phyloP scores from a whole-genome alignment of 2,113 vertebrate genomes.

The Probosciger aterrimus region DNA sequence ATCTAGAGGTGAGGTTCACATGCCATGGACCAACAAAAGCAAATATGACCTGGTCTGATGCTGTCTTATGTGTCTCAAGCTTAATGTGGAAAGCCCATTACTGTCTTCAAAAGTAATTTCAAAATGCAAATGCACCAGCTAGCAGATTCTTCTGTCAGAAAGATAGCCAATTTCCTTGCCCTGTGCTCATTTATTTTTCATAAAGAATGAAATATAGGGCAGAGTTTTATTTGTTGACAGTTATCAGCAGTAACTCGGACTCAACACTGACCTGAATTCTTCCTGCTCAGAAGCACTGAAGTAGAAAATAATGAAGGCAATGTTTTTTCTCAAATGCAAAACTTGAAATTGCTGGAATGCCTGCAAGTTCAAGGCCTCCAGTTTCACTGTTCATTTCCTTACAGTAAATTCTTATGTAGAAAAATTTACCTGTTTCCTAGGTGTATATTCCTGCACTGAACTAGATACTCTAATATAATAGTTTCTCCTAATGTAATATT shows the following conservation, averaged over 20 bases:
- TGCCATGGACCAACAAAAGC: not conserved
- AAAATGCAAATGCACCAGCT: slow-evolving; percentile 65
- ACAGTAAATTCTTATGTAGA: not conserved
- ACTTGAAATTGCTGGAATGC: slow-evolving; percentile 26
- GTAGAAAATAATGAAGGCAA: slow-evolving; percentile 65
- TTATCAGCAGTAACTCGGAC: slow-evolving; percentile 59
- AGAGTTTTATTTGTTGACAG: slow-evolving; percentile 69
- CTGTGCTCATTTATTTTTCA: slow-evolving; percentile 68
- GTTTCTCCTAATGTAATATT: not conserved
- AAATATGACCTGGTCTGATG: not conserved
- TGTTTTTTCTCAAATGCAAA: slow-evolving; percentile 60
- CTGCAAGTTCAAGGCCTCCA: slow-evolving; percentile 2
- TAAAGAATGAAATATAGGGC: slow-evolving; percentile 59
- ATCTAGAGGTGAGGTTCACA: not conserved
- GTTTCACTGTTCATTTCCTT: not conserved
- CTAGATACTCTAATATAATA: not conserved
- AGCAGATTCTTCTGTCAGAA: slow-evolving; percentile 57
- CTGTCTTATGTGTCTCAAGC: not conserved
- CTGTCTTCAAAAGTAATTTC: slow-evolving; percentile 71
- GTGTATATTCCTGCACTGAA: not conserved
- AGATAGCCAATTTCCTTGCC: slow-evolving; percentile 65
- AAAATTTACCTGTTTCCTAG: not conserved
- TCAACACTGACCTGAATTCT: slow-evolving; percentile 68
- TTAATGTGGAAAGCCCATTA: slow-evolving; percentile 46
- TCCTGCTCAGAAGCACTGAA: slow-evolving; percentile 33